Percentiles rank a stretch among this genome's conserved stretches.
Conservation (phyloP, 2,797 vertebrate genomes). For the Anguilla megastoma region DNA sequence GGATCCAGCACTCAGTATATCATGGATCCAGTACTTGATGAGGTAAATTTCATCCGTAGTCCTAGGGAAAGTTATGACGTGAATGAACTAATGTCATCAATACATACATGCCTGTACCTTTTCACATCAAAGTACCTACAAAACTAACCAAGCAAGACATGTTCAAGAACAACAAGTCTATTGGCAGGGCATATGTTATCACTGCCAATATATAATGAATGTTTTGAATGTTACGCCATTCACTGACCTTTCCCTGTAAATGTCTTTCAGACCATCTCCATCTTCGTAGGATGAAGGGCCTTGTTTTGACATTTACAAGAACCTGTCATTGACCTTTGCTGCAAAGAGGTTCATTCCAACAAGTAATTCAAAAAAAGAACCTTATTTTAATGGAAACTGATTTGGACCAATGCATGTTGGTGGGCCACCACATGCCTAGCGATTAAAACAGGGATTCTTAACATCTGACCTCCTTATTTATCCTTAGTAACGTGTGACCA, state of each 20-base stretch:
- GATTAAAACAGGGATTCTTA: neutral
- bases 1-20: neutral
- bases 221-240: neutral
- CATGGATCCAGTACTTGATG: neutral
- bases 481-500: neutral
- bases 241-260: neutral
- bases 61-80: too few relatives aligned
- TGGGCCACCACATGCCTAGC: neutral
- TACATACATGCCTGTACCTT: neutral
- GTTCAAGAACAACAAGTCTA: neutral
- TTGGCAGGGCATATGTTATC: neutral
- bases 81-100: too few relatives aligned
- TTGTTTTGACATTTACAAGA: constrained; percentile 21
- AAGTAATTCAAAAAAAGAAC: neutral
- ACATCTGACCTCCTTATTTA: neutral
- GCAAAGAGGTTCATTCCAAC: neutral
- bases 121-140: neutral
- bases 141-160: neutral
- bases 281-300: neutral
- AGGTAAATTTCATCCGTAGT: too few relatives aligned
- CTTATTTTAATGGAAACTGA: neutral
- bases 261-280: neutral
- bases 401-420: neutral
- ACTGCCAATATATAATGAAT: neutral
- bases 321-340: constrained; percentile 11